Evolutionary conservation across 2,888 invertebrate species (phyloP).

Genomic region (Hyposoter dolosus): DNA sequence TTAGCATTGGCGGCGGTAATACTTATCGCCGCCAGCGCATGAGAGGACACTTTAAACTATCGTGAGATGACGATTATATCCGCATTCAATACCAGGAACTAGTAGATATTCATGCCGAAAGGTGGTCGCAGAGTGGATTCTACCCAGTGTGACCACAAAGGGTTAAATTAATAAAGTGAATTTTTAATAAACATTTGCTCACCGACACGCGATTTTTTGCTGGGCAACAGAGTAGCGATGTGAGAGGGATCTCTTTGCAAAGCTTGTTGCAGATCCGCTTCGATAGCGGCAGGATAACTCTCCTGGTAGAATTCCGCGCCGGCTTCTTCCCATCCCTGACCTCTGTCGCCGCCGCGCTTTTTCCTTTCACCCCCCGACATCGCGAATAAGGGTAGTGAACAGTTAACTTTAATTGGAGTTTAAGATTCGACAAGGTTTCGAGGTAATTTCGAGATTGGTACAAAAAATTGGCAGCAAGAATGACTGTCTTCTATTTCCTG

Average conservation of each 20-base stretch:
- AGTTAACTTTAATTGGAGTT: neutral
- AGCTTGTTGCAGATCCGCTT: conserved; percentile 87
- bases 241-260: conserved; percentile 90
- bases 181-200: conserved; percentile 75
- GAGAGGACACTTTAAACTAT: too few relatives aligned
- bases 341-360: conserved; percentile 86
- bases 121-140: too few relatives aligned
- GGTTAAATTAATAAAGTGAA: neutral
- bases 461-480: neutral
- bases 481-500: neutral
- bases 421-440: neutral
- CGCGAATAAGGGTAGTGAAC: neutral
- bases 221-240: conserved; percentile 91
- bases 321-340: conserved; percentile 93
- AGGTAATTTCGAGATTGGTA: neutral
- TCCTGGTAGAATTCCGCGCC: conserved; percentile 95
- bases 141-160: too few relatives aligned
- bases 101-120: too few relatives aligned
- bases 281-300: conserved; percentile 91
- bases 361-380: conserved; percentile 88
- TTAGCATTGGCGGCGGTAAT: too few relatives aligned
- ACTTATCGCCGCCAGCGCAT: too few relatives aligned
- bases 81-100: too few relatives aligned
- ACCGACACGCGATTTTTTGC: conserved; percentile 92
- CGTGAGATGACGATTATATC: too few relatives aligned